Evolutionary conservation across 2,888 invertebrate species (phyloP).

Genomic region (Anthophora plumipes): DNA sequence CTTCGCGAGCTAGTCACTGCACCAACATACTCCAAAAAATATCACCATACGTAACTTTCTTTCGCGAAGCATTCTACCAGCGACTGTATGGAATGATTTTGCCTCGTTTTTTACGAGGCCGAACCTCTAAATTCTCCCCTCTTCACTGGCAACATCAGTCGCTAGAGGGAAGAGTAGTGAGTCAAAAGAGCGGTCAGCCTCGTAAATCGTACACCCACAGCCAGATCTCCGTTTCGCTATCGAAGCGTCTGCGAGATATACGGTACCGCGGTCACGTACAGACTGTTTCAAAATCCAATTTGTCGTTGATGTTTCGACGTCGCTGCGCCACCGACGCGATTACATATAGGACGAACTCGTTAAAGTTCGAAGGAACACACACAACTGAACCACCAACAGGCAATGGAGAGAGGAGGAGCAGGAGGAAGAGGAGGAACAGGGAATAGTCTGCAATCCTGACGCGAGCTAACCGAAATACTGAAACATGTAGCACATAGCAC

Average conservation of each 20-base stretch:
- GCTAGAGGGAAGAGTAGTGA: neutral
- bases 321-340: slow-evolving; percentile 50
- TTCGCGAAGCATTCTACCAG: neutral
- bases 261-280: slow-evolving; percentile 62
- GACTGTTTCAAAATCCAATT: slow-evolving; percentile 67
- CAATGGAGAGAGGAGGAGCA: neutral
- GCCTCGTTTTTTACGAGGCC: neutral
- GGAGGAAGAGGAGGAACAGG: neutral
- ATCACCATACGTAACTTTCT: neutral
- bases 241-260: slow-evolving; percentile 45
- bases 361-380: slow-evolving; percentile 59
- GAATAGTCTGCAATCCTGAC: slow-evolving; percentile 51
- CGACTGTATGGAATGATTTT: neutral
- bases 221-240: slow-evolving; percentile 36
- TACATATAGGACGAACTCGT: slow-evolving; percentile 64
- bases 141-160: too few species aligned
- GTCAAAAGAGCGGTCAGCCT: slow-evolving; percentile 1
- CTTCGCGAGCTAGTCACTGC: too few species aligned
- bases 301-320: slow-evolving; percentile 63
- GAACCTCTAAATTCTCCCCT: neutral
- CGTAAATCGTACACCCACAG: slow-evolving; percentile 44
- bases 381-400: neutral
- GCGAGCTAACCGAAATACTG: slow-evolving; percentile 53
- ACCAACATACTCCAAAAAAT: too few species aligned
- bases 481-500: slow-evolving; percentile 40